Evolutionary conservation across 2,797 vertebrate genomes (phyloP).

Genomic region (Siniperca obscura): DNA sequence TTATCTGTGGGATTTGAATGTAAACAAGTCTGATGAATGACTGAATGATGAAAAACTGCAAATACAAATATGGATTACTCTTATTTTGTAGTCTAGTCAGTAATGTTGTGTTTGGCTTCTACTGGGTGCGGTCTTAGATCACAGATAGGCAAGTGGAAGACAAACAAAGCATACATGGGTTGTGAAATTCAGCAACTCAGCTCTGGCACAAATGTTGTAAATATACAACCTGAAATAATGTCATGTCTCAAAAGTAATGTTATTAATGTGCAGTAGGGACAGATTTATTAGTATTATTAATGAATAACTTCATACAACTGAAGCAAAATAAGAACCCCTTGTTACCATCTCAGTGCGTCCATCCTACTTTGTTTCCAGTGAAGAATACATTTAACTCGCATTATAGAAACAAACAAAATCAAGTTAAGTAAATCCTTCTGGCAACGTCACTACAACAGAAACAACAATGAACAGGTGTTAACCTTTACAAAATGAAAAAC

Average conservation of each 20-base stretch:
- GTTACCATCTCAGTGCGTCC: neutral
- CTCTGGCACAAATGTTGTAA: neutral
- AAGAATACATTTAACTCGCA: neutral
- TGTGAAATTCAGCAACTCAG: slow-evolving; percentile 8
- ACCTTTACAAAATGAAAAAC: neutral
- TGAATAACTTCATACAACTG: neutral
- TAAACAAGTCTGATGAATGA: slow-evolving; percentile 9
- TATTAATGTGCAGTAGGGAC: neutral
- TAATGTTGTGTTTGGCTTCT: slow-evolving; percentile 32
- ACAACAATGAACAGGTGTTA: neutral
- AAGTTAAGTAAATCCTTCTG: neutral
- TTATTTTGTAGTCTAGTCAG: slow-evolving; percentile 5
- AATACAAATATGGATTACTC: neutral
- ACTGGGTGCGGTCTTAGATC: slow-evolving; percentile 64
- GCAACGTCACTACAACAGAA: neutral
- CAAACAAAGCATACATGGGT: slow-evolving; percentile 25
- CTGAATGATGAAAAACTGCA: neutral
- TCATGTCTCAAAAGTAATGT: no score
- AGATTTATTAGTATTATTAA: neutral
- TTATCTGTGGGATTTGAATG: neutral
- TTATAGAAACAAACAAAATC: neutral
- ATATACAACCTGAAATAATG: neutral
- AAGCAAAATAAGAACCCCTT: neutral
- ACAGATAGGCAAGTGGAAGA: slow-evolving; percentile 39
- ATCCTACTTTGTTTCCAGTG: neutral